These are phyloP conservation scores for Papilio glaucus DNA, from an alignment of 1,140 invertebrate genomes.

Conservation along the genomic window DNA sequence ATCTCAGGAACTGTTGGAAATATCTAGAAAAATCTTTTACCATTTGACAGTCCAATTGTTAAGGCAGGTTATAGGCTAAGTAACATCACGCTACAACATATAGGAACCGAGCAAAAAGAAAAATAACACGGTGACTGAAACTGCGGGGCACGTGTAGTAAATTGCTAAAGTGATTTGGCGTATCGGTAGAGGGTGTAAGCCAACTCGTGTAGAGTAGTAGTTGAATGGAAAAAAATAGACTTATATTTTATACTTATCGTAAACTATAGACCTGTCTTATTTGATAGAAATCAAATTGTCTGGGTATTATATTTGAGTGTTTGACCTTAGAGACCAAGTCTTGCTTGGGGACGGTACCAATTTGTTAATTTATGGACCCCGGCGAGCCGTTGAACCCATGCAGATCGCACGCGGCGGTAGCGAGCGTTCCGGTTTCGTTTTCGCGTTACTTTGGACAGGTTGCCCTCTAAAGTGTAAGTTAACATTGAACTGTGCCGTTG, in stretches of 20 bases:
- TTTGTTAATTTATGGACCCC: constrained; percentile 24
- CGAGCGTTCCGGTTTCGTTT: constrained; percentile 46
- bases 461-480: constrained; percentile 45
- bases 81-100: background rate
- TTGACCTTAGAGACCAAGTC: background rate
- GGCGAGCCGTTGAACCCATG: constrained; percentile 36
- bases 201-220: no score
- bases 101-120: background rate
- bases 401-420: constrained; percentile 37
- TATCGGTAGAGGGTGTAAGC: no score
- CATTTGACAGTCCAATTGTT: no score
- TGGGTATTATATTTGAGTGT: background rate
- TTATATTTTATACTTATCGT: no score
- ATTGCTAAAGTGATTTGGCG: no score
- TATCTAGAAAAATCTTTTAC: no score
- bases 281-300: no score
- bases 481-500: constrained; percentile 40
- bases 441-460: constrained; percentile 47
- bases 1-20: no score
- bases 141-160: no score
- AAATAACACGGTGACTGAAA: background rate
- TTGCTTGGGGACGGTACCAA: constrained; percentile 28
- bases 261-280: no score
- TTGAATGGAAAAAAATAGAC: no score
- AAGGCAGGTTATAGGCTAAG: no score